A percentile compares a stretch with the other conserved stretches of the same genome.
phyloP scores from a whole-genome alignment of 2,113 vertebrate genomes.

The Thermophis baileyi region DNA sequence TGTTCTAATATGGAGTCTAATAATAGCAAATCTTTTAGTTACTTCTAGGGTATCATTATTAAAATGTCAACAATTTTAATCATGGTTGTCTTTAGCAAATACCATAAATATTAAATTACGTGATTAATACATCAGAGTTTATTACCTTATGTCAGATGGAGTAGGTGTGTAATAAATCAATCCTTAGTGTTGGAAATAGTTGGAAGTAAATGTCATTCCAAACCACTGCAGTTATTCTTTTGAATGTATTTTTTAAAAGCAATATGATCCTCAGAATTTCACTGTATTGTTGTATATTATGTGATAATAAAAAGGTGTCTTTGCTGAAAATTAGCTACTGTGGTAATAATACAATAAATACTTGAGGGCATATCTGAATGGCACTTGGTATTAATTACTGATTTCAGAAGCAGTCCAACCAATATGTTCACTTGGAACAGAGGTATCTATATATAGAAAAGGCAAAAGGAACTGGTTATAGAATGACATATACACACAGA shows the following conservation, averaged over 20 bases:
- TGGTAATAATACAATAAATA: slow-evolving; percentile 18
- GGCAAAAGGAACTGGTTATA: background rate
- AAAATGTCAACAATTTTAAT: slow-evolving; percentile 42
- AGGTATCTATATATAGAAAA: too few relatives aligned
- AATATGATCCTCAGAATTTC: slow-evolving; percentile 24
- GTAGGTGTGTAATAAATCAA: slow-evolving; percentile 25
- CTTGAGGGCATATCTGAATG: background rate
- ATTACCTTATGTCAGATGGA: slow-evolving; percentile 30
- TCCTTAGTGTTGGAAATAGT: slow-evolving; percentile 14
- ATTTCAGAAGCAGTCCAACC: background rate
- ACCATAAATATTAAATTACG: slow-evolving; percentile 42
- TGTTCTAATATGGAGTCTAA: slow-evolving; percentile 1
- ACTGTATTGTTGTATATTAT: background rate
- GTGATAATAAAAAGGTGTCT: slow-evolving; percentile 12
- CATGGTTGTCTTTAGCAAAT: slow-evolving; percentile 38
- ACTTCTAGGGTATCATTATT: slow-evolving; percentile 33
- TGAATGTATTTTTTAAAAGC: slow-evolving; percentile 1
- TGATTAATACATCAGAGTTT: slow-evolving; percentile 25
- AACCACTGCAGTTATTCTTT: slow-evolving; percentile 1
- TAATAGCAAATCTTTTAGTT: slow-evolving; percentile 35
- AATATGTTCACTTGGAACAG: background rate
- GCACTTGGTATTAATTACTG: background rate
- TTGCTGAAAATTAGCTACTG: slow-evolving; percentile 12
- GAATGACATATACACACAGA: background rate
- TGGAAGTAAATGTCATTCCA: slow-evolving; percentile 29